Evolutionary conservation across 2,888 invertebrate species (phyloP), one percentile per base, ranked within the genome.

Genomic region (Caenorhabditis parvicauda): DNA sequence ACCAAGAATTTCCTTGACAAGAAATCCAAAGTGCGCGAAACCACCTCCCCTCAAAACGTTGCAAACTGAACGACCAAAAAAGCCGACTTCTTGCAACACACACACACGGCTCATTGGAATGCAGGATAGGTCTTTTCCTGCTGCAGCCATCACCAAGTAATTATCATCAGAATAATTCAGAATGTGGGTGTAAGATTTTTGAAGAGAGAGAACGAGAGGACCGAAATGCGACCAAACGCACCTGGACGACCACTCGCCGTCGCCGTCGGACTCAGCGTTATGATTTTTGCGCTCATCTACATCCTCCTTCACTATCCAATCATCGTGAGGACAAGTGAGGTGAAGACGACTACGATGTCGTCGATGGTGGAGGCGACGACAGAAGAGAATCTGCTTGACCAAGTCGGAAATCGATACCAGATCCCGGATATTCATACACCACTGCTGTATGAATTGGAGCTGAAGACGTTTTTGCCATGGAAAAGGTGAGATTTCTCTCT

Each of bases 391-490:
- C 44, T 68, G 17, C 49, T 57, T 19, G 58, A 68, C 45, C 59
- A 49, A 28, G 14, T 54, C 22, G 38, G 25, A 44, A 56, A 58
- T 50, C 58, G 63, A 12, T 46, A 29, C 22, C 67, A 71, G 57
- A 66, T 71, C 43, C 71, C 71, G 38, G 55, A 60, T 9, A 52
- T 59, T 14, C 59, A 69, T 38, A 51, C 59, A 27, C 72, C 72
- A 21, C 55, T 51, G 21, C 37, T 60, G 21, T 72, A 72, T 54
- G 58, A 63, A 45, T 35, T 69, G 24, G 25, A 49, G 37, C 54
- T 72, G 19, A 65, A 67, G 49, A 12, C 70, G 9, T 72, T 59
- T 42, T 37, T 70, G 24, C 67, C 72, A 5, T 72, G 60, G 59
- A 52, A 50, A 50, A 28, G 56, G 64, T 58, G 39, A 57, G 64